A percentile compares a stretch with the other conserved stretches of the same genome.
Conservation (phyloP, 2,113 vertebrate species). For the Lasiurus borealis region DNA sequence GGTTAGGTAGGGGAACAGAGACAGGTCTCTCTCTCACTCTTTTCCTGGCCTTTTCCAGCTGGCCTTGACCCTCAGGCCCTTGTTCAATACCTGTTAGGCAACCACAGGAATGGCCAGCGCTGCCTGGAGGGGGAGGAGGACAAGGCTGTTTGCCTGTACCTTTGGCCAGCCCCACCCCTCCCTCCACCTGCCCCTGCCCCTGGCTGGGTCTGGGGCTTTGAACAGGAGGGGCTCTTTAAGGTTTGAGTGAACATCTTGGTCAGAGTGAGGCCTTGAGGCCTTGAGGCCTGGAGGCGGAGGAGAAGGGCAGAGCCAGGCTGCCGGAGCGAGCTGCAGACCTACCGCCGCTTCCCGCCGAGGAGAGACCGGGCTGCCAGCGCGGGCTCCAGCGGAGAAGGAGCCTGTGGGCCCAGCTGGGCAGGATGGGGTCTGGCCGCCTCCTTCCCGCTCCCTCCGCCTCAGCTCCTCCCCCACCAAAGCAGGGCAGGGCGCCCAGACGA, state of each 20-base stretch:
- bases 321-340: neutral
- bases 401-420: neutral
- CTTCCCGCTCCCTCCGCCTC: neutral
- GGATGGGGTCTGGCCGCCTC: neutral
- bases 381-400: neutral
- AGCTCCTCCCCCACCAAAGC: neutral
- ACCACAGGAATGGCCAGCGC: neutral
- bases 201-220: neutral
- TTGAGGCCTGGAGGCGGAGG: neutral
- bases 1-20: neutral
- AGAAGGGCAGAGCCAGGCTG: neutral
- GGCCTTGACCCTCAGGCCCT: slow-evolving; percentile 6
- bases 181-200: neutral
- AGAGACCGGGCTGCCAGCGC: neutral
- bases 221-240: neutral
- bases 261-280: neutral
- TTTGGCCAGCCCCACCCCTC: neutral
- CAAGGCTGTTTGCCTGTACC: neutral
- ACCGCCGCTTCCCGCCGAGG: neutral
- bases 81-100: slow-evolving; percentile 63
- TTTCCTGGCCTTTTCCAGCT: neutral
- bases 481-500: neutral
- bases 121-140: neutral
- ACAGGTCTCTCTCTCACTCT: neutral
- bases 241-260: neutral